Percentiles rank a stretch among this genome's conserved stretches.
Conservation (phyloP, 2,113 vertebrate species). For the rabbit (Oryctolagus cuniculus) region DNA sequence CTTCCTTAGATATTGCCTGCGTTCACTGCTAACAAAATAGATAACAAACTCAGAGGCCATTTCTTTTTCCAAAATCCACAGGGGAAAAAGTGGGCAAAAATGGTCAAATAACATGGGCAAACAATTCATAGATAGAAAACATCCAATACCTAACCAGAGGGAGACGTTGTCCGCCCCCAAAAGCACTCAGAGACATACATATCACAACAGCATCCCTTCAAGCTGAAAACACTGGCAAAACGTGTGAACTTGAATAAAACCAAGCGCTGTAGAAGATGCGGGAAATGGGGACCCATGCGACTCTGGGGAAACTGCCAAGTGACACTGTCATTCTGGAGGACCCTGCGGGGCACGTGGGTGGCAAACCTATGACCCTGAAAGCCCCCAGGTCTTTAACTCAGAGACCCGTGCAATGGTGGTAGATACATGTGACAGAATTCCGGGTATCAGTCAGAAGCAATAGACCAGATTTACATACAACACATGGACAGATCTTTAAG, state of each 20-base stretch:
- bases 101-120: neutral
- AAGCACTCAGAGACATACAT: neutral
- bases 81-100: neutral
- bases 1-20: conserved; percentile 30
- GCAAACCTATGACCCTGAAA: conserved; percentile 49
- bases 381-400: neutral
- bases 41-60: neutral
- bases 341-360: neutral
- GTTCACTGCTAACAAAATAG: neutral
- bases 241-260: neutral
- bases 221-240: neutral
- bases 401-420: neutral
- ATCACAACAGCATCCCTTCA: conserved; percentile 44
- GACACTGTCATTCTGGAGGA: neutral
- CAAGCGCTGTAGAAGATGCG: neutral
- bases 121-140: neutral
- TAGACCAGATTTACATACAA: conserved; percentile 59
- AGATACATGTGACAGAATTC: neutral
- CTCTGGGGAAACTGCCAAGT: neutral
- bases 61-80: neutral
- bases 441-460: conserved; percentile 64
- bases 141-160: conserved; percentile 21
- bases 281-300: neutral
- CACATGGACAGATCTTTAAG: conserved; percentile 57
- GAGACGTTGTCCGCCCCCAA: neutral